Conservation (phyloP, 2,888 invertebrate genomes). For the Lasioglossum leucozonium region DNA sequence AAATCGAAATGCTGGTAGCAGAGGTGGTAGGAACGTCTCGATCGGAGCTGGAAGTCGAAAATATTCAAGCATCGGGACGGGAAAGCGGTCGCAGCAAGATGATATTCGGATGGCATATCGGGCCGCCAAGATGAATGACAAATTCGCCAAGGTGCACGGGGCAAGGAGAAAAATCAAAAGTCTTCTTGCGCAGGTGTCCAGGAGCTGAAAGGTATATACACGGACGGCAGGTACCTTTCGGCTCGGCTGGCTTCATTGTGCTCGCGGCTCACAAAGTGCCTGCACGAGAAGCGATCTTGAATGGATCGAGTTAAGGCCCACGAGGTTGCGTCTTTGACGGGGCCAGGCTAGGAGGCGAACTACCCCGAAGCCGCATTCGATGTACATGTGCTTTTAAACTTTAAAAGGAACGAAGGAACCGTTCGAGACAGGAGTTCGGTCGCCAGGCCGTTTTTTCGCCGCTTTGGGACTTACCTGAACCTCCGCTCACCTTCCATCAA, state of each 20-base stretch:
- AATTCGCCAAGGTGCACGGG: conserved; percentile 71
- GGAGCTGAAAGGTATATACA: conserved; percentile 71
- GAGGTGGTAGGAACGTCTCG: no score
- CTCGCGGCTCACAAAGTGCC: conserved; percentile 75
- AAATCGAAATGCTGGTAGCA: not conserved
- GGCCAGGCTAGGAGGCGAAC: conserved; percentile 45
- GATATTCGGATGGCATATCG: conserved; percentile 27
- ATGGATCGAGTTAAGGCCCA: conserved; percentile 71
- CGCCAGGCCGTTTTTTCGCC: conserved; percentile 53
- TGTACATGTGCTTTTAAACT: conserved; percentile 64
- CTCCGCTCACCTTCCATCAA: not conserved
- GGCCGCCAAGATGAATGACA: conserved; percentile 61
- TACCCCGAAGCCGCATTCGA: conserved; percentile 49
- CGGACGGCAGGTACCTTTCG: conserved; percentile 79
- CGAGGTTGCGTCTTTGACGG: conserved; percentile 78
- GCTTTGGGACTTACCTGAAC: not conserved
- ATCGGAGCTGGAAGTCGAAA: not conserved
- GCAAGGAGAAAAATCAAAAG: conserved; percentile 81
- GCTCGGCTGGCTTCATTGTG: conserved; percentile 75
- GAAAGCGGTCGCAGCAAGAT: conserved; percentile 15
- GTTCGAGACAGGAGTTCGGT: conserved; percentile 59
- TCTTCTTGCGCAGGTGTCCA: conserved; percentile 80
- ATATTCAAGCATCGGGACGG: no score
- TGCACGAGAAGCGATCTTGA: conserved; percentile 74
- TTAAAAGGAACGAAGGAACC: conserved; percentile 71